phyloP scores from a whole-genome alignment of 2,113 vertebrate species.

The Nerophis ophidion region DNA sequence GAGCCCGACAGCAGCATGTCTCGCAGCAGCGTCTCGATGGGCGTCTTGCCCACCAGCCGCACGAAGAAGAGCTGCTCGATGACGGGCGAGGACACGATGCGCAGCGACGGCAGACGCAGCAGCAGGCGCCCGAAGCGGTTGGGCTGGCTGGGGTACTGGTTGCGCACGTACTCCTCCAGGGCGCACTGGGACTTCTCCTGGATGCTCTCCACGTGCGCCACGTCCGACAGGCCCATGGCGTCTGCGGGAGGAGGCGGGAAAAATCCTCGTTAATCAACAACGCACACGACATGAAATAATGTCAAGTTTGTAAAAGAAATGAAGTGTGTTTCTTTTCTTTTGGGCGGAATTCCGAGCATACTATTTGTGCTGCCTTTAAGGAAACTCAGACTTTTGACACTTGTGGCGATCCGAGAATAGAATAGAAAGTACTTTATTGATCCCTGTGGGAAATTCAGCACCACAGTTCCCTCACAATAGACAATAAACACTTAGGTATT shows the following conservation, averaged over 20 bases:
- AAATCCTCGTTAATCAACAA: too few species aligned
- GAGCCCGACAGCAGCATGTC: constrained; percentile 85
- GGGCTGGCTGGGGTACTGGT: constrained; percentile 81
- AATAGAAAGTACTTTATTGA: too few species aligned
- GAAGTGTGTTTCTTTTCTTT: too few species aligned
- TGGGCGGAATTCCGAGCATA: too few species aligned
- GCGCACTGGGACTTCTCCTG: constrained; percentile 86
- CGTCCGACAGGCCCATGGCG: constrained; percentile 79
- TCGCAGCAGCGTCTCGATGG: constrained; percentile 83
- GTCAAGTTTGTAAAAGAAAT: too few species aligned
- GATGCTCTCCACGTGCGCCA: constrained; percentile 80
- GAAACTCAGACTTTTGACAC: too few species aligned
- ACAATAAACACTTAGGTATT: too few species aligned
- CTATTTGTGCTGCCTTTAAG: too few species aligned
- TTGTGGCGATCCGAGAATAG: too few species aligned
- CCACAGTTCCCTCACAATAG: too few species aligned
- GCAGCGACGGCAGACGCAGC: constrained; percentile 80
- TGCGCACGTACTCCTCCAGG: constrained; percentile 81
- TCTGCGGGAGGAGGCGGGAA: constrained; percentile 49
- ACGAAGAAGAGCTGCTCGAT: constrained; percentile 88
- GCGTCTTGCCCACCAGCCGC: constrained; percentile 82
- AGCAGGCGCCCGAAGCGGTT: constrained; percentile 82
- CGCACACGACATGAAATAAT: too few species aligned
- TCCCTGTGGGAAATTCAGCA: too few species aligned
- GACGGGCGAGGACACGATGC: constrained; percentile 80